Base-by-base conservation (phyloP, 2,113 vertebrate species). In the Rhinichthys klamathensis region DNA sequence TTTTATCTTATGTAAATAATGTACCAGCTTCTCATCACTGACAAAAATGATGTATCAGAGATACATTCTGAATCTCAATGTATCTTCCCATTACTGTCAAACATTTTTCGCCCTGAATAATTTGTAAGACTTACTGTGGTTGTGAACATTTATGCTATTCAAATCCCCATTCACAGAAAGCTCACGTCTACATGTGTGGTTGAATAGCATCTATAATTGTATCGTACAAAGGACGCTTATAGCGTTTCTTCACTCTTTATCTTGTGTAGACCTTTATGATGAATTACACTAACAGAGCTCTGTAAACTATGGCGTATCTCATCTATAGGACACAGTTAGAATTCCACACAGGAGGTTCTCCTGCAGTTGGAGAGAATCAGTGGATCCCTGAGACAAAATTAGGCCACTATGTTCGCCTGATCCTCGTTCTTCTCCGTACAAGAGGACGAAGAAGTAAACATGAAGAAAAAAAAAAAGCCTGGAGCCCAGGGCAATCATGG, bases 401-500 rank as follows among this genome's bases (percentile, higher is more conserved):
- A 73, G 80, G 83, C 76, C 80, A 84, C 11, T 85, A 69, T 61
- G 51, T 44, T 67, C 44, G 84, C 72, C 80, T 82, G 84, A 87
- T 87, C 79, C 30, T 49, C 80, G 30, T 65, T 82, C 83, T 61
- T 78, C 75, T 67, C 86, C 69, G 27, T 82, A 80, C 41, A 65
- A 56, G 41, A 69, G 6, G 6, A 85, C 61, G 15, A 58, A 79
- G 60, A 61, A 82, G 51, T 46, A 77, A 78, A 69, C 44, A 75
- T 18, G 73, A 30, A 75, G 3, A 56, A 58, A 1, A 56, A 58
- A 78, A 72, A 51, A 75, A 84, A 70, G 65, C 73, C 51, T 84
- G 61, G 79, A 81, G 73, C 72, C 54, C 63, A 78, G 82, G 70
- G 86, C 81, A 86, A 82, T 89, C 84, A 84, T 78, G 70, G 54